Conservation (phyloP, 2,888 invertebrate genomes). For the Mystacides longicornis region DNA sequence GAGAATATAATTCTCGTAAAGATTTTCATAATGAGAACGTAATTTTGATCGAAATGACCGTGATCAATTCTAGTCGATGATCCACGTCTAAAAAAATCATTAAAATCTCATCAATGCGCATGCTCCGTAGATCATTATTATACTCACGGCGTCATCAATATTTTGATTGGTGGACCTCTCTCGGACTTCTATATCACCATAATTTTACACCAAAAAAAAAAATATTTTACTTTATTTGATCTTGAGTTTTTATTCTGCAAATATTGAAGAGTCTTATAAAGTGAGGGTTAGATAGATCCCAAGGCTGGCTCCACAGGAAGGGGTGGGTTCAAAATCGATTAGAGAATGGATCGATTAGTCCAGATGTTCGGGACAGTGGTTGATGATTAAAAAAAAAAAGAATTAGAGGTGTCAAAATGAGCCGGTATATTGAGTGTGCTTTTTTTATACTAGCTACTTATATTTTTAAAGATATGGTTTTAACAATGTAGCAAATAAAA, state of each 20-base stretch:
- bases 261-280: no score
- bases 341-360: conserved; percentile 24
- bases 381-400: not conserved
- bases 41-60: conserved; percentile 15
- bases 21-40: not conserved
- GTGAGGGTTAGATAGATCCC: conserved; percentile 12
- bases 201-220: no score
- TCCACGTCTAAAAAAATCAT: conserved; percentile 42
- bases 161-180: not conserved
- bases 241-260: no score
- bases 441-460: no score
- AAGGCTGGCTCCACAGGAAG: conserved; percentile 3
- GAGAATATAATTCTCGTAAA: not conserved
- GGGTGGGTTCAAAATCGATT: conserved; percentile 22
- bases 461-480: no score
- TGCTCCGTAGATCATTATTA: conserved; percentile 1
- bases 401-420: not conserved
- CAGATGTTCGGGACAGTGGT: conserved; percentile 7
- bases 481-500: no score
- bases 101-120: conserved; percentile 49
- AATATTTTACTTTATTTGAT: no score
- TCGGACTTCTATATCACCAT: no score
- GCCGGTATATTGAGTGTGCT: no score
- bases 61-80: conserved; percentile 22
- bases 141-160: not conserved